A percentile compares a stretch with the other conserved stretches of the same genome.
Conservation (phyloP, 2,888 invertebrate genomes). For the Chironomus tentans region DNA sequence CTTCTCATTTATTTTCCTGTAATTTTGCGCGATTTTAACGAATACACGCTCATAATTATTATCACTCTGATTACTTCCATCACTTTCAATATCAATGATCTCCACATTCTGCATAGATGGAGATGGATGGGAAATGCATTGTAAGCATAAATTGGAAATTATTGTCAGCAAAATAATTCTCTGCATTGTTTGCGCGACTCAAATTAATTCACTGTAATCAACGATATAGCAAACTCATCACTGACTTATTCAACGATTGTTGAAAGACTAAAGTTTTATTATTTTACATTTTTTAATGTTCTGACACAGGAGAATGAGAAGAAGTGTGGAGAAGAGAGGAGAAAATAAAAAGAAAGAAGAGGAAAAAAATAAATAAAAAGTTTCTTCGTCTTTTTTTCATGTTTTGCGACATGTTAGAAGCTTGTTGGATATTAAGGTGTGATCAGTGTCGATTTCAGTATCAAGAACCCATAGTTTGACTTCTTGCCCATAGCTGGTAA, state of each 20-base stretch:
- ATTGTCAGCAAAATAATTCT: background rate
- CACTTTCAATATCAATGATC: background rate
- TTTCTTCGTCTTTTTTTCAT: background rate
- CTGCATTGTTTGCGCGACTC: background rate
- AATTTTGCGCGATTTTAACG: background rate
- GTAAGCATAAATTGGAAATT: background rate
- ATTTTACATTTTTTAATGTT: no score
- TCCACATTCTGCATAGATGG: background rate
- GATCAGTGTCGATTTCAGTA: no score
- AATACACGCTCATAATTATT: background rate
- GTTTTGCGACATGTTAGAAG: background rate
- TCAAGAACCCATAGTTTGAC: no score
- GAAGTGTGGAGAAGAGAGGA: background rate
- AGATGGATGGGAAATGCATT: background rate
- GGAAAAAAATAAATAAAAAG: background rate
- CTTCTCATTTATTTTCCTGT: no score
- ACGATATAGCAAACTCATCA: background rate
- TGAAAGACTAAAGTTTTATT: background rate
- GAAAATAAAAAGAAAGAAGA: background rate
- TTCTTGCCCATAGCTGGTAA: no score
- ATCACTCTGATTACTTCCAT: background rate
- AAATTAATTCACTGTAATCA: no score
- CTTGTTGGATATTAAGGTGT: background rate
- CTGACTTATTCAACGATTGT: background rate
- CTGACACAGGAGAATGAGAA: no score